Evolutionary conservation across 2,113 vertebrate genomes (phyloP).

Genomic region (Hippocampus abdominalis): DNA sequence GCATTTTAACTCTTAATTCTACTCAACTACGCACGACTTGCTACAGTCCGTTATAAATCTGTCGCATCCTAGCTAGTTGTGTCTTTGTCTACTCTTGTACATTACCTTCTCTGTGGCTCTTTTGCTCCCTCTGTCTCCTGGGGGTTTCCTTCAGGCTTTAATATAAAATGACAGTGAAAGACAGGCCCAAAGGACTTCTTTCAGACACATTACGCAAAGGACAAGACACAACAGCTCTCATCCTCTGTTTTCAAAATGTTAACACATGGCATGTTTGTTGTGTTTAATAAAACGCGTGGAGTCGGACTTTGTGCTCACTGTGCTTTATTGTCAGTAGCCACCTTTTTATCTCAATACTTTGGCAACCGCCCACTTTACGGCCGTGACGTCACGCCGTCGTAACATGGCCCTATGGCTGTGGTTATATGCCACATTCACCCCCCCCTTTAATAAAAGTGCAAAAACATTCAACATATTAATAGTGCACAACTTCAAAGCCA

Average conservation of each 20-base stretch:
- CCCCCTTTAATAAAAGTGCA: too few species aligned
- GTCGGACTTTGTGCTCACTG: too few species aligned
- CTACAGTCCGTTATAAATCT: conserved; percentile 5
- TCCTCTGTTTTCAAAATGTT: neutral
- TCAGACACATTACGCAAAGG: conserved; percentile 39
- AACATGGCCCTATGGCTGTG: too few species aligned
- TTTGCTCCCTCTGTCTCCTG: conserved; percentile 31
- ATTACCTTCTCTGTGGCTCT: neutral
- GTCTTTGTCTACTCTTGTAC: neutral
- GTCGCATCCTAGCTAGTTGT: neutral
- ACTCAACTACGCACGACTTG: neutral
- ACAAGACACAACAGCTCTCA: conserved; percentile 30
- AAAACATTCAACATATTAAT: too few species aligned
- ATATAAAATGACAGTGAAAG: conserved; percentile 57
- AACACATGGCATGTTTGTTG: too few species aligned
- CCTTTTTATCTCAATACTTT: too few species aligned
- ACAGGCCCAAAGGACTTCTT: conserved; percentile 58
- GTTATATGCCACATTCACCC: too few species aligned
- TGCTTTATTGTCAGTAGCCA: too few species aligned
- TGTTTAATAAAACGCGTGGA: too few species aligned
- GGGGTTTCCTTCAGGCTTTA: conserved; percentile 46
- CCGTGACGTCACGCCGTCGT: too few species aligned
- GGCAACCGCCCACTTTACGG: too few species aligned
- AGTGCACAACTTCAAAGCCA: too few species aligned
- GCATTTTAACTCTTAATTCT: neutral